These are phyloP conservation scores for Nyctereutes procyonoides DNA, from an alignment of 2,113 vertebrate genomes.

Conservation along the genomic window DNA sequence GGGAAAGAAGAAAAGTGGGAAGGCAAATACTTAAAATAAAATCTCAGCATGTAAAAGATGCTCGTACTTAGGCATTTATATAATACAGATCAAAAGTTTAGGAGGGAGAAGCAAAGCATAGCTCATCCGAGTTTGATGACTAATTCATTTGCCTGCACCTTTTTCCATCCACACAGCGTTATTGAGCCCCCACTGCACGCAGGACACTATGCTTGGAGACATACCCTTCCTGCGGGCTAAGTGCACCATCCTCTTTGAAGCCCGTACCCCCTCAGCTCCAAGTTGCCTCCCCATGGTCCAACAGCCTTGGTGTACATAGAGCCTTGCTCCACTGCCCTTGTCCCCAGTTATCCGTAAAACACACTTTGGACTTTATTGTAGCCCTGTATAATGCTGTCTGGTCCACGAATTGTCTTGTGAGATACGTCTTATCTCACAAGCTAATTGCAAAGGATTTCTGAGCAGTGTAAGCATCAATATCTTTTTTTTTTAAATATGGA, in stretches of 20 bases:
- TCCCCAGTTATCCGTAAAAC: background rate
- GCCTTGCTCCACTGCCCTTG: background rate
- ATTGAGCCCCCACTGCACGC: background rate
- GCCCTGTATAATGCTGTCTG: background rate
- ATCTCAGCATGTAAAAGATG: background rate
- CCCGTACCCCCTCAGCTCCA: background rate
- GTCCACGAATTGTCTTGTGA: background rate
- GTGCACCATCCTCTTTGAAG: background rate
- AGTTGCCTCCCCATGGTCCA: background rate
- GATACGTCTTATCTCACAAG: constrained; percentile 5
- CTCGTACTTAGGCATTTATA: background rate
- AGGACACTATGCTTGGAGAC: background rate
- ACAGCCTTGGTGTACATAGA: background rate
- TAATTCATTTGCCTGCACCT: background rate
- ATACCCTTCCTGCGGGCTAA: background rate
- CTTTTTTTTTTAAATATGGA: too few relatives aligned
- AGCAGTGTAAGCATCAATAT: background rate
- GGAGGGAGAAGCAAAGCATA: background rate
- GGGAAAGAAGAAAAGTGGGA: constrained; percentile 12
- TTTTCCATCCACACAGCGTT: background rate
- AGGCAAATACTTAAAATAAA: constrained; percentile 17
- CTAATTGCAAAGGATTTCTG: background rate
- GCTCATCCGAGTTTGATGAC: background rate
- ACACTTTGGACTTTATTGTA: background rate
- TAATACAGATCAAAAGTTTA: constrained; percentile 11